Conservation (phyloP, 2,888 invertebrate species). For the Phlogophora meticulosa region DNA sequence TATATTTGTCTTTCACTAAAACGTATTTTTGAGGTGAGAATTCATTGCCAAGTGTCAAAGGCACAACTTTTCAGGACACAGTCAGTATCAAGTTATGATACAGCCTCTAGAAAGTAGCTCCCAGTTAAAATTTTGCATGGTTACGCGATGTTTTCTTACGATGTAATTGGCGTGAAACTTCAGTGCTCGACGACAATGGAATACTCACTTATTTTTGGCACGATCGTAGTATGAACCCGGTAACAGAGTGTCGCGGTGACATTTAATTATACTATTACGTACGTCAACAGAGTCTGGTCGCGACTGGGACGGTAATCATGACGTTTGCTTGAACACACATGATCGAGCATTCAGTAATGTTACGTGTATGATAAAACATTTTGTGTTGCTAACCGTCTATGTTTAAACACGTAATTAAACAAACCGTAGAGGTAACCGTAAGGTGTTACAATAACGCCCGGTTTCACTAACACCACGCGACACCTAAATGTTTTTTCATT, state of each 20-base stretch:
- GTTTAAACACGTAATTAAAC: conserved; percentile 47
- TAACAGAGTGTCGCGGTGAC: conserved; percentile 57
- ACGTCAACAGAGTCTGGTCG: conserved; percentile 65
- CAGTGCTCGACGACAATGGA: conserved; percentile 42
- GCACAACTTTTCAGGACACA: conserved; percentile 38
- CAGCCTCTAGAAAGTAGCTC: conserved; percentile 38
- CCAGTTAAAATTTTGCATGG: conserved; percentile 54
- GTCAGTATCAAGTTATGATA: conserved; percentile 35
- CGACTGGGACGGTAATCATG: conserved; percentile 62
- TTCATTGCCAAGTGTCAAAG: conserved; percentile 43
- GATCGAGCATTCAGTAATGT: conserved; percentile 43
- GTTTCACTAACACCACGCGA: too few species aligned
- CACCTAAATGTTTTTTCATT: too few species aligned
- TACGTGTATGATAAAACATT: conserved; percentile 39
- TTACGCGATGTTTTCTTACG: conserved; percentile 41
- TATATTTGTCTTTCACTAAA: conserved; percentile 35
- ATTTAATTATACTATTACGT: conserved; percentile 64
- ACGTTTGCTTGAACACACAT: conserved; percentile 54
- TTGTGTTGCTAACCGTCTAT: conserved; percentile 60
- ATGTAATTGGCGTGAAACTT: conserved; percentile 61
- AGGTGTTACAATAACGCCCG: conserved; percentile 10
- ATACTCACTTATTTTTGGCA: conserved; percentile 58
- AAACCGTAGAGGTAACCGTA: conserved; percentile 37
- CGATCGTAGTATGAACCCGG: conserved; percentile 56
- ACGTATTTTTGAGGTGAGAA: conserved; percentile 30